Percentiles rank a stretch among this genome's conserved stretches.
phyloP scores from a whole-genome alignment of 2,113 vertebrate species.

The Garra rufa region DNA sequence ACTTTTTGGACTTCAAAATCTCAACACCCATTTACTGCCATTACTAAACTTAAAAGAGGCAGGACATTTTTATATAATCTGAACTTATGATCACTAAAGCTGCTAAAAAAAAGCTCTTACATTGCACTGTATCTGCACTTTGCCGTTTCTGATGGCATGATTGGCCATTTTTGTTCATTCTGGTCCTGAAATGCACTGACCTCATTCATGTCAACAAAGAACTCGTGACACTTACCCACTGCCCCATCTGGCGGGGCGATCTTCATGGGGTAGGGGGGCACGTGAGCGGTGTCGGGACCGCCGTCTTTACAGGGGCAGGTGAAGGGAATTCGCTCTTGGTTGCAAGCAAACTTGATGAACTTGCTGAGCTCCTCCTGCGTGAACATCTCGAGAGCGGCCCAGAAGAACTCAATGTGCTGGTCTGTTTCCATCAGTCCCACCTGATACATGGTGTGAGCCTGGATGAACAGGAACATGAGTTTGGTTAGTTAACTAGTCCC shows the following conservation, averaged over 20 bases:
- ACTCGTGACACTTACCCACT: conserved; percentile 78
- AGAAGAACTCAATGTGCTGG: conserved; percentile 98
- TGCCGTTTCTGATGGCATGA: neutral
- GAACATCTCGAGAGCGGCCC: conserved; percentile 93
- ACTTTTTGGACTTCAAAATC: too few relatives aligned
- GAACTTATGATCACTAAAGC: neutral
- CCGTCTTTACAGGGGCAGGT: conserved; percentile 97
- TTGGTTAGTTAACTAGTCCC: neutral
- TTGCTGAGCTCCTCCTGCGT: conserved; percentile 98
- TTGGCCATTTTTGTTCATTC: neutral
- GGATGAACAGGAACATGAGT: neutral
- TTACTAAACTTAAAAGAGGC: too few relatives aligned
- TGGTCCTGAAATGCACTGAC: neutral
- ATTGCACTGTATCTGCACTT: neutral
- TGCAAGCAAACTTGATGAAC: conserved; percentile 98
- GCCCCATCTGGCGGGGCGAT: conserved; percentile 94
- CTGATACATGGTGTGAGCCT: conserved; percentile 99
- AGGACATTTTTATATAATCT: too few relatives aligned
- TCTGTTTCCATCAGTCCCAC: conserved; percentile 98
- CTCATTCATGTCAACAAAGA: neutral
- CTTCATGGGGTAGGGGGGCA: conserved; percentile 98
- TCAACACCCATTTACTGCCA: too few relatives aligned
- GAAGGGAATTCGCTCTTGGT: conserved; percentile 97
- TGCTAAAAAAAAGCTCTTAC: neutral
- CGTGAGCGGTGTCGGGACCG: conserved; percentile 93